These are phyloP conservation scores for Rhodinocichla rosea DNA, from an alignment of 2,113 vertebrate genomes.

Conservation along the genomic window DNA sequence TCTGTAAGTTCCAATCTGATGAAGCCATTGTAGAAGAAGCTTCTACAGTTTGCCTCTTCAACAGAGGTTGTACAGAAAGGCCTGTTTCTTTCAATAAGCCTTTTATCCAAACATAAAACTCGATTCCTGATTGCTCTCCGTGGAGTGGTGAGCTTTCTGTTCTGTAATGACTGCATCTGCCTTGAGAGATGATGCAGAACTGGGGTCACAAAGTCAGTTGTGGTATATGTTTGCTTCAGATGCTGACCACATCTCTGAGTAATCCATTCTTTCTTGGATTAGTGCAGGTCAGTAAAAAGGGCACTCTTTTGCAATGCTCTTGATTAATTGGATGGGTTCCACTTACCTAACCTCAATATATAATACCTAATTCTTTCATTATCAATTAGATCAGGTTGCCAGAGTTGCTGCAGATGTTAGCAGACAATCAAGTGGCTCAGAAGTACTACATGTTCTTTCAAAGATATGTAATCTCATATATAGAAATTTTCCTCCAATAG, in stretches of 20 bases:
- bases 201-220: neutral
- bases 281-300: constrained; percentile 25
- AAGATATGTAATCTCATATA: neutral
- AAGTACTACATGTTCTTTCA: neutral
- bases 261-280: constrained; percentile 47
- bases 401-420: neutral
- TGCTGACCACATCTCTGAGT: constrained; percentile 29
- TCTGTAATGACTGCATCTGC: neutral
- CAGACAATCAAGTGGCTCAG: neutral
- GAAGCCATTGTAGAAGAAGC: neutral
- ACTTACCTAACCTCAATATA: constrained; percentile 17
- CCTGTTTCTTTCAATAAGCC: neutral
- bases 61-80: neutral
- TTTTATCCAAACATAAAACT: neutral
- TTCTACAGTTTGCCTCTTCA: neutral
- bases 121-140: neutral
- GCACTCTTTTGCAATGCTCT: neutral
- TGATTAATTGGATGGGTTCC: constrained; percentile 43
- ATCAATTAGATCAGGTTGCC: neutral
- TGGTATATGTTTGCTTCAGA: neutral
- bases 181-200: neutral
- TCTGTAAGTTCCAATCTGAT: neutral
- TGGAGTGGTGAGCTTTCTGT: neutral
- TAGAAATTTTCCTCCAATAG: neutral
- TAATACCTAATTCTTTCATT: constrained; percentile 12